A percentile compares a stretch with the other conserved stretches of the same genome.
Conservation (phyloP, 2,797 vertebrate genomes). For the Dryobates pubescens region DNA sequence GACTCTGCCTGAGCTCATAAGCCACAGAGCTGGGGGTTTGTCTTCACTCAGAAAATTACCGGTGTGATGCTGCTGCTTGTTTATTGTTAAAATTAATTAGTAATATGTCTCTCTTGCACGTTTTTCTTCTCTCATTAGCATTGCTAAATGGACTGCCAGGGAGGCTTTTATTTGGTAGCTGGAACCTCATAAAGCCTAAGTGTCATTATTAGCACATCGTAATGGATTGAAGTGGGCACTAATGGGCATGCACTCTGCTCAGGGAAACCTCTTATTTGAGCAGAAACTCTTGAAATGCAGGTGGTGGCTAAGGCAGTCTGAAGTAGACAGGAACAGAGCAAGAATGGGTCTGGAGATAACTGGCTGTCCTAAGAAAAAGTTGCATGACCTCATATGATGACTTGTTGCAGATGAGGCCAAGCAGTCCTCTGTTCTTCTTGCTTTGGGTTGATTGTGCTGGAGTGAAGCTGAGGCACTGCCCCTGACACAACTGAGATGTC, state of each 20-base stretch:
- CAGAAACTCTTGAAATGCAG: not conserved
- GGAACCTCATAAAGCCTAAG: not conserved
- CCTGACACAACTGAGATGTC: rapidly evolving
- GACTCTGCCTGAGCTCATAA: not conserved
- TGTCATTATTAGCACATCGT: not conserved
- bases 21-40: not conserved
- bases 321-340: not conserved
- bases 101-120: not conserved
- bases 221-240: not conserved
- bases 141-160: not conserved
- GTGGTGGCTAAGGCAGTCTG: not conserved
- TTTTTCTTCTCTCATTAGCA: not conserved
- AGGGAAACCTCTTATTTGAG: not conserved
- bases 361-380: not conserved
- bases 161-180: not conserved
- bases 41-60: not conserved
- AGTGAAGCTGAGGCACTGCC: not conserved
- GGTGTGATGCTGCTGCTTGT: not conserved
- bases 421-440: not conserved
- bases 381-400: not conserved
- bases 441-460: not conserved
- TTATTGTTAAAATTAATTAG: not conserved
- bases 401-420: not conserved
- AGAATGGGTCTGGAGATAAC: not conserved
- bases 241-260: rapidly evolving